Evolutionary conservation across 2,888 invertebrate species (phyloP).

Genomic region (Polylopha cassiicola): DNA sequence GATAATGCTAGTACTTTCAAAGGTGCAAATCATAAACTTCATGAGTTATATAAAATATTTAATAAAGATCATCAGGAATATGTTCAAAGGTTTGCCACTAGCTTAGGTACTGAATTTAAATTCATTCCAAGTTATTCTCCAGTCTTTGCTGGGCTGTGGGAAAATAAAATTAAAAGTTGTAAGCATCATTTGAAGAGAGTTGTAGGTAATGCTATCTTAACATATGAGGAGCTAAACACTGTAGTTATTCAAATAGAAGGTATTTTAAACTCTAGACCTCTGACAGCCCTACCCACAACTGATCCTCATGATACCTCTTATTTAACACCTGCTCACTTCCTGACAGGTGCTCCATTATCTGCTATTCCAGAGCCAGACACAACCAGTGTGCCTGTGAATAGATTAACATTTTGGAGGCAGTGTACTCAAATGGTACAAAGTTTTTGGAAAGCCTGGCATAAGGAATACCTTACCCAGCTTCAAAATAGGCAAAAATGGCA

Average conservation of each 20-base stretch:
- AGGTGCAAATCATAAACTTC: not conserved
- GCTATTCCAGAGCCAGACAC: not conserved
- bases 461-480: slow-evolving; percentile 10
- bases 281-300: not conserved
- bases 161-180: not conserved
- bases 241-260: not conserved
- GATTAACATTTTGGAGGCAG: slow-evolving; percentile 5
- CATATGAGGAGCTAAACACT: not conserved
- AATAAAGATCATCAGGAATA: not conserved
- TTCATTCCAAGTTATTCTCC: not conserved
- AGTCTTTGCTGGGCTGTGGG: not conserved
- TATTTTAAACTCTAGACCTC: no score
- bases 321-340: not conserved
- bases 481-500: slow-evolving; percentile 16
- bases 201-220: not conserved
- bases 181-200: slow-evolving; percentile 1
- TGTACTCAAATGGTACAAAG: slow-evolving; percentile 12
- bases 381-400: not conserved
- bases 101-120: not conserved
- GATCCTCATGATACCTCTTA: not conserved
- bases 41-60: not conserved
- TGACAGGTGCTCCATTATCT: slow-evolving; percentile 3
- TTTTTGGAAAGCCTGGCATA: slow-evolving; percentile 17
- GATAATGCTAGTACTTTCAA: not conserved
- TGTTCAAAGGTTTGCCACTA: not conserved